Evolutionary conservation across 2,888 invertebrate genomes (phyloP), one percentile per base, ranked within the genome.

Genomic region (Lordiphosa fenestrarum): DNA sequence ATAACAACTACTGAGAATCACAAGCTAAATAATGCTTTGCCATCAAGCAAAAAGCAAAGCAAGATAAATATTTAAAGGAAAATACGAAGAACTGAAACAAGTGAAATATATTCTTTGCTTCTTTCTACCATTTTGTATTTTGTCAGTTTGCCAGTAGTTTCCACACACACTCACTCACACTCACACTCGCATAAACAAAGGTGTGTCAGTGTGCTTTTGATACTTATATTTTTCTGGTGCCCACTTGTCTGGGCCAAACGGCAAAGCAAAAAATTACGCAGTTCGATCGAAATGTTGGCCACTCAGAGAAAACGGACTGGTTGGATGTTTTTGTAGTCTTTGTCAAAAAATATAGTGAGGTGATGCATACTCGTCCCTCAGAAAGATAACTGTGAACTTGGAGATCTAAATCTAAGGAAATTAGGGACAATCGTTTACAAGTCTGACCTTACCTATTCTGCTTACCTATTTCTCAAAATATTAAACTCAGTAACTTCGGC

Each of bases 221-320:
- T 35, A 12, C 59, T 35, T 64, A 56, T 41, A 46, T 15, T 25
- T 39, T 57, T 30, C 38, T 53, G 78, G 85, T 80, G 85, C 80
- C 78, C 51, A 60, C 53, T 72, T 67, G 78, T 80, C 78, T 84
- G 73, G 70, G 61, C 10, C 52, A 48, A 59, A 56, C 39, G 54
- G 33, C 42, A 60, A 53, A 25, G 6, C 44, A 40, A 25, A 25
- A 65, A 66, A 69, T 56, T 75, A 81, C 68, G 81, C 73, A 77
- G 68, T 71, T 62, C 33, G 19, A 30, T 30, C 30, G 30, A 30
- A 30, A 30, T 30, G 30, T 9, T 30, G 30, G 30, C 9, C 7
- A 30, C 2, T 3, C 30, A 30, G 30, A 15, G 30, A 2, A 30
- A 39, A 19, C 19, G 23, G 9, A 12, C 51, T 51, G 46, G 36